A percentile compares a stretch with the other conserved stretches of the same genome.
These are phyloP conservation scores for Callorhinus ursinus DNA, from an alignment of 2,113 vertebrate genomes.

Conservation along the genomic window DNA sequence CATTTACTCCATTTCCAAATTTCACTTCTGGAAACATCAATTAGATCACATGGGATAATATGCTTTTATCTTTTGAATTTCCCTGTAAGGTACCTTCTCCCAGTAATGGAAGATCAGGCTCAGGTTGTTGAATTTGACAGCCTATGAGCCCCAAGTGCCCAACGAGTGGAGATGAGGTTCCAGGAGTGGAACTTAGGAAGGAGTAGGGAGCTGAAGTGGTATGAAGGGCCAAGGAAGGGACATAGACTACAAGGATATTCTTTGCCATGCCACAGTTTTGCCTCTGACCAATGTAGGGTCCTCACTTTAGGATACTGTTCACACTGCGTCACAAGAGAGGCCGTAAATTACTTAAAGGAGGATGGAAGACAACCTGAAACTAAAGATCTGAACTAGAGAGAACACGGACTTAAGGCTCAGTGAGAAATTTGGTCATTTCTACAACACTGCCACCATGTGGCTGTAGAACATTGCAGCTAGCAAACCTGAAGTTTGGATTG, in stretches of 20 bases:
- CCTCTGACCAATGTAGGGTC: neutral
- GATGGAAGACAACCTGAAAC: neutral
- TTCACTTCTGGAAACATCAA: neutral
- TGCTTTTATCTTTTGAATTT: neutral
- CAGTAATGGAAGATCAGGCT: neutral
- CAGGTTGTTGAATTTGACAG: neutral
- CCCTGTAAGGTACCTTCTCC: neutral
- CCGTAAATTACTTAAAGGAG: neutral
- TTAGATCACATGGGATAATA: neutral
- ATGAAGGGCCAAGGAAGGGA: no score
- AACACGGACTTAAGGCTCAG: neutral
- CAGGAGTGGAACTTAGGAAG: no score
- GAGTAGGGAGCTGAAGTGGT: neutral
- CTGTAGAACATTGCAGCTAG: neutral
- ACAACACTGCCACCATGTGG: conserved; percentile 67
- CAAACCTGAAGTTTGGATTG: neutral
- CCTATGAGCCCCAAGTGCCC: neutral
- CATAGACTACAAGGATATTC: no score
- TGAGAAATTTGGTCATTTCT: neutral
- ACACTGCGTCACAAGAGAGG: neutral
- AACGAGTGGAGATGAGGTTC: neutral
- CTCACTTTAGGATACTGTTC: neutral
- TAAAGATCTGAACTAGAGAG: neutral
- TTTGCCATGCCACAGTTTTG: neutral
- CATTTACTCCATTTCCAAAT: neutral